Percentiles rank a stretch among this genome's conserved stretches.
Conservation (phyloP, 2,797 vertebrate genomes). For the Clarias laeviceps region DNA sequence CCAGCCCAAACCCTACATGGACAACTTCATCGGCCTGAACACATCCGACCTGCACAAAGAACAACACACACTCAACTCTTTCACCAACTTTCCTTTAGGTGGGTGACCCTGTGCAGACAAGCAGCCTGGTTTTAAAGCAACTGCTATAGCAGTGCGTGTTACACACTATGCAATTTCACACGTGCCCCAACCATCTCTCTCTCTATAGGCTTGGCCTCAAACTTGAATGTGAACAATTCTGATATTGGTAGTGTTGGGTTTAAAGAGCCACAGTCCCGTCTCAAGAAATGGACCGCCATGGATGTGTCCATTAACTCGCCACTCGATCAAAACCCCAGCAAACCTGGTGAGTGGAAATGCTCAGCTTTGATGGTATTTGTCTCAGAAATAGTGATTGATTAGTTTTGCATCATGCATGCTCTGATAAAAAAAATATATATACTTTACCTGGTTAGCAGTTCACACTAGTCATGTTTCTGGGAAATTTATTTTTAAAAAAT, state of each 20-base stretch:
- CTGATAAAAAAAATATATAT: background rate
- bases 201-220: conserved; percentile 89
- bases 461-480: no score
- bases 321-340: conserved; percentile 96
- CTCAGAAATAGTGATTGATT: background rate
- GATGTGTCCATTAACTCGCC: conserved; percentile 87
- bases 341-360: conserved; percentile 82
- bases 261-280: conserved; percentile 96
- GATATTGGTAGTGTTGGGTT: conserved; percentile 87
- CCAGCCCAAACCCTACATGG: conserved; percentile 89
- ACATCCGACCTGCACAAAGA: conserved; percentile 93
- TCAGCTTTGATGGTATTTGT: background rate
- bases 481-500: no score
- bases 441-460: background rate
- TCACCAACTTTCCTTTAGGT: conserved; percentile 96
- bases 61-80: conserved; percentile 82
- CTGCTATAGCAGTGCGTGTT: no score
- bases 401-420: background rate
- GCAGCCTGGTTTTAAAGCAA: background rate
- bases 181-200: background rate
- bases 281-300: conserved; percentile 97
- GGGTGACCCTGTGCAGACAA: conserved; percentile 56
- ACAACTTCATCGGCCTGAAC: conserved; percentile 86
- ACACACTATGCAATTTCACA: background rate
- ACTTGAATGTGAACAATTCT: conserved; percentile 94